Percentiles rank a stretch among this genome's conserved stretches.
These are phyloP conservation scores for Drosophila mayri DNA, from an alignment of 1,140 invertebrate species.

Conservation along the genomic window DNA sequence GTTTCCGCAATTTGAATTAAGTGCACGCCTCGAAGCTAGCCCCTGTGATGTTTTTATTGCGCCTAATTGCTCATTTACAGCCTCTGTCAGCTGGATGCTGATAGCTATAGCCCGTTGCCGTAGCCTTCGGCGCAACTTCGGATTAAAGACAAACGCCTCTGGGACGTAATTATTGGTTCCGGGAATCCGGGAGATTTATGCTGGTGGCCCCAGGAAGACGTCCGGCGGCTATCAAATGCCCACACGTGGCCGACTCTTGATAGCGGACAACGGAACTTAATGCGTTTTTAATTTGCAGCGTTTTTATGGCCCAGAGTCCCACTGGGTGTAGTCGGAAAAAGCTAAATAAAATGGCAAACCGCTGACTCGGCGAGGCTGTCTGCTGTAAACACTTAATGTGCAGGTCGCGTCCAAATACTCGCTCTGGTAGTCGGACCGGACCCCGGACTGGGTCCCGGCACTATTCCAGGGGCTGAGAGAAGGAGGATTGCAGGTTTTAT, in stretches of 20 bases:
- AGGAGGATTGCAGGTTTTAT: not conserved
- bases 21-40: slow-evolving; percentile 35
- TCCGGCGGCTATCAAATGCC: slow-evolving; percentile 45
- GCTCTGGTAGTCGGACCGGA: slow-evolving; percentile 14
- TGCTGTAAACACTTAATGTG: slow-evolving; percentile 57
- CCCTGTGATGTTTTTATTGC: slow-evolving; percentile 71
- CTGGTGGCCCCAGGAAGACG: slow-evolving; percentile 5
- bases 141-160: slow-evolving; percentile 35
- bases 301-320: slow-evolving; percentile 49
- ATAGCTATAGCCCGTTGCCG: not conserved
- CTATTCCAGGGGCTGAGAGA: not conserved
- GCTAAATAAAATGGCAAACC: slow-evolving; percentile 38
- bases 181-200: slow-evolving; percentile 47
- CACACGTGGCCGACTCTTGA: slow-evolving; percentile 56
- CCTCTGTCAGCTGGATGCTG: slow-evolving; percentile 15
- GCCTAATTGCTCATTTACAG: slow-evolving; percentile 79
- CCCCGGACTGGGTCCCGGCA: not conserved
- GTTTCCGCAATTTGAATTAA: slow-evolving; percentile 80
- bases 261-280: slow-evolving; percentile 59
- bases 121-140: not conserved
- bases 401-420: slow-evolving; percentile 40
- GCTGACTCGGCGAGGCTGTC: slow-evolving; percentile 56
- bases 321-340: slow-evolving; percentile 15
- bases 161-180: slow-evolving; percentile 58
- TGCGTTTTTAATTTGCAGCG: slow-evolving; percentile 72